Evolutionary conservation across 2,888 invertebrate species (phyloP).

Genomic region (Dendrolimus houi): DNA sequence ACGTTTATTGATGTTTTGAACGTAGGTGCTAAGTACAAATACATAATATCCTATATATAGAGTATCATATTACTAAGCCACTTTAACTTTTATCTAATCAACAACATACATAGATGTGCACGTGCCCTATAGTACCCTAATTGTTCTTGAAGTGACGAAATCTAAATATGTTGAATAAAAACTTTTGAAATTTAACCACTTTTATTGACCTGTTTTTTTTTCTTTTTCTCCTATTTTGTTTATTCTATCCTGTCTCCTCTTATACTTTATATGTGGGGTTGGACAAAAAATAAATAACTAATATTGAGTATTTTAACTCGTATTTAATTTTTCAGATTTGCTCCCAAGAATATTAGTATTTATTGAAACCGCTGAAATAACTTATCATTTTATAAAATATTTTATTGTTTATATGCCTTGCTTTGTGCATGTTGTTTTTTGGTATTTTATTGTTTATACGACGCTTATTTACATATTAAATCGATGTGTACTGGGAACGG

Average conservation of each 20-base stretch:
- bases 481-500: slow-evolving; percentile 17
- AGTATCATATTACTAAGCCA: slow-evolving; percentile 19
- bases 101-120: slow-evolving; percentile 3
- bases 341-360: slow-evolving; percentile 71
- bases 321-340: slow-evolving; percentile 61
- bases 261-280: background rate
- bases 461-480: slow-evolving; percentile 5
- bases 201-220: slow-evolving; percentile 11
- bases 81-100: slow-evolving; percentile 21
- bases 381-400: slow-evolving; percentile 1
- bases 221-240: slow-evolving; percentile 10
- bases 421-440: slow-evolving; percentile 16
- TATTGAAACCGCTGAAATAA: slow-evolving; percentile 30
- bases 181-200: slow-evolving; percentile 20
- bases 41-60: slow-evolving; percentile 18
- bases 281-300: slow-evolving; percentile 3
- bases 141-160: slow-evolving; percentile 1
- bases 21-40: slow-evolving; percentile 40
- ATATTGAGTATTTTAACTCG: slow-evolving; percentile 3
- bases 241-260: slow-evolving; percentile 8
- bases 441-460: background rate
- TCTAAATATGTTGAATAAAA: slow-evolving; percentile 22
- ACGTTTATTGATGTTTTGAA: slow-evolving; percentile 50
- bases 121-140: slow-evolving; percentile 1
- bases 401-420: slow-evolving; percentile 18